Evolutionary conservation across 2,888 invertebrate genomes (phyloP).

Genomic region (Drosophila mimica): DNA sequence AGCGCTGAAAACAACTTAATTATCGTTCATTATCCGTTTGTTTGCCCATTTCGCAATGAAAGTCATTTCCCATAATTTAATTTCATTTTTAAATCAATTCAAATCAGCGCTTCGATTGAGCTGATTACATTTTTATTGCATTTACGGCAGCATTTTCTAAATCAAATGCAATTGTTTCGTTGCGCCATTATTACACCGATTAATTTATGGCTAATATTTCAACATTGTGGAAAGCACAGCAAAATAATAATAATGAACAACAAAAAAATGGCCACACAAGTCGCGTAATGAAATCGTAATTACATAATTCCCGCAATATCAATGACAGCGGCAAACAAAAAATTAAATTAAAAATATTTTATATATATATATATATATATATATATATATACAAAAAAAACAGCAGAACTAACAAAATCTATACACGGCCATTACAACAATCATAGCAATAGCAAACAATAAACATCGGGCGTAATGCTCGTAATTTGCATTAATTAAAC

Average conservation of each 20-base stretch:
- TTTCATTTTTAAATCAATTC: constrained; percentile 38
- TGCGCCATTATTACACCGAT: constrained; percentile 61
- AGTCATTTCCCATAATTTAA: constrained; percentile 49
- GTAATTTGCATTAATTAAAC: constrained; percentile 79
- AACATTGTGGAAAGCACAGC: constrained; percentile 21
- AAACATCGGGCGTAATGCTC: constrained; percentile 36
- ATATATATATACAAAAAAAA: constrained; percentile 24
- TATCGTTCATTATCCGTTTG: constrained; percentile 38
- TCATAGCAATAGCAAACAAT: constrained; percentile 27
- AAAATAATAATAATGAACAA: neutral
- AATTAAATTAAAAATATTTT: neutral
- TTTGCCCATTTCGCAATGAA: constrained; percentile 9
- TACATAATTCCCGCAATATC: constrained; percentile 78
- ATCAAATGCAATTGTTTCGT: constrained; percentile 69
- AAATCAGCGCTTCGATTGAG: constrained; percentile 15
- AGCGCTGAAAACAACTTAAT: constrained; percentile 27
- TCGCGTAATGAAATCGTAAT: constrained; percentile 54
- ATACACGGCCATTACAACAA: constrained; percentile 25
- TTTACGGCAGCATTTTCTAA: constrained; percentile 61
- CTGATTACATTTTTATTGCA: constrained; percentile 56
- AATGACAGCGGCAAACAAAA: constrained; percentile 56
- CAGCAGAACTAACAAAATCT: constrained; percentile 16
- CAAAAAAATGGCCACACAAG: constrained; percentile 23
- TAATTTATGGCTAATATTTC: constrained; percentile 60
- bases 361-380: neutral